Base-by-base conservation (phyloP, 2,888 invertebrate genomes). In the Crossocerus cetratus region DNA sequence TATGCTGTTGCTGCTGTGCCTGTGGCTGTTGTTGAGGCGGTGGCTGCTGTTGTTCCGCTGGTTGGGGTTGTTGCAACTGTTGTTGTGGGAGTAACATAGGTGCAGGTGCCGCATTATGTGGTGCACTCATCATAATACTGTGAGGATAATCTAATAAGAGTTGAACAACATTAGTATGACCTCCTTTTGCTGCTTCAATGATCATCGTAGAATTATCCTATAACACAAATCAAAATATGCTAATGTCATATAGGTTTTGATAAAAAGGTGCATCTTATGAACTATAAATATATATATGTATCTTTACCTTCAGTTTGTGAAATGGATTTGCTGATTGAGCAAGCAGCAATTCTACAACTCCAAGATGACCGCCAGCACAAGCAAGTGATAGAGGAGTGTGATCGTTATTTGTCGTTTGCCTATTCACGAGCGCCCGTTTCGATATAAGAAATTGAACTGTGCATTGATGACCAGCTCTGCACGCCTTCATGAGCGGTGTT, bases 401-500 rank as follows among this genome's bases (percentile, higher is more conserved):
- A 91, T 99, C 99, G 91, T 98, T 98, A 90, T 96, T 96, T 73
- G 96, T 96, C 8, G 98, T 97, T 91, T 96, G 95, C 78, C 94
- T 93, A 86, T 97, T 96, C n/a, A 96, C 95, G 90, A 96, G 94
- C 20, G 96, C 96, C 76, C 94, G 94, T 90, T 97, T 97, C 68
- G 95, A 94, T 81, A 99, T 95, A 75, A 99, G 94, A 92, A 97
- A 98, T 92, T 98, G 97, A 82, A 99, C 98, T 78, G 99, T 98
- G 91, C 97, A 97, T 65, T 97, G 92, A 91, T 99, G 98, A 0
- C 99, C 99, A 16, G 98, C 98, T 81, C 99, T 94, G 82, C 98
- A 98, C 23, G 99, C 99, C 92, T 99, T 99, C 99, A 99, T 99
- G 87, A 99, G 92, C 59, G 99, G 98, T 77, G 99, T 99, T 85